Evolutionary conservation across 2,888 invertebrate genomes (phyloP), one percentile per base, ranked within the genome.

Genomic region (Euplagia quadripunctaria): DNA sequence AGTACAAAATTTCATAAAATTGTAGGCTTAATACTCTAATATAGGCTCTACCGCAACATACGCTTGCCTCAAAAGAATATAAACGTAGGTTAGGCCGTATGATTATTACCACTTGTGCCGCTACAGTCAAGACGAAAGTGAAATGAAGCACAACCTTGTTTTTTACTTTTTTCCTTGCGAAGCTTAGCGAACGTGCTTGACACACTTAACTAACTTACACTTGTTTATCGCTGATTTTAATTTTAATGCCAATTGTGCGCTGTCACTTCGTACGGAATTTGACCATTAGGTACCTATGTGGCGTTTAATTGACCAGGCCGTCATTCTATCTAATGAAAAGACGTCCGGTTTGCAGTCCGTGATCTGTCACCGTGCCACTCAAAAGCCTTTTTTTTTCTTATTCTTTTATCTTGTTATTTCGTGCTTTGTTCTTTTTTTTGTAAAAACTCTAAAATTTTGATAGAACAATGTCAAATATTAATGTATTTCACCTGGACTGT

Each of bases 81-180:
- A 80, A 76, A 75, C 75, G 75, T 70, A 73, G 71, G 70, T 75
- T 74, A 69, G 72, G 74, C 65, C 70, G 67, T 68, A 65, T 76
- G 74, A 69, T 74, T 31, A 31, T 31, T 70, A 76, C 63, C 46
- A 46, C 55, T 31, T 61, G 61, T 79, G 79, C 83, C 79, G 80
- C 83, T 88, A 83, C 74, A 80, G 75, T 79, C 76, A 68, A 43
- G 80, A 85, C 76, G 88, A 89, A 88, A 89, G 89, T 88, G 88
- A 89, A 89, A 88, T 82, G 79, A 81, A 72, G 68, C 72, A 61
- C 79, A 79, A 75, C 74, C 79, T 77, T 79, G 79, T 82, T 84
- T 83, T 80, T 76, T 71, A 68, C 20, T 70, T 80, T 85, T 84
- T 71, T 75, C 64, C 74, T 67, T 43, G 71, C 64, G 68, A 75